Evolutionary conservation across 2,888 invertebrate genomes (phyloP), one percentile per base, ranked within the genome.

Genomic region (Aricia artaxerxes): DNA sequence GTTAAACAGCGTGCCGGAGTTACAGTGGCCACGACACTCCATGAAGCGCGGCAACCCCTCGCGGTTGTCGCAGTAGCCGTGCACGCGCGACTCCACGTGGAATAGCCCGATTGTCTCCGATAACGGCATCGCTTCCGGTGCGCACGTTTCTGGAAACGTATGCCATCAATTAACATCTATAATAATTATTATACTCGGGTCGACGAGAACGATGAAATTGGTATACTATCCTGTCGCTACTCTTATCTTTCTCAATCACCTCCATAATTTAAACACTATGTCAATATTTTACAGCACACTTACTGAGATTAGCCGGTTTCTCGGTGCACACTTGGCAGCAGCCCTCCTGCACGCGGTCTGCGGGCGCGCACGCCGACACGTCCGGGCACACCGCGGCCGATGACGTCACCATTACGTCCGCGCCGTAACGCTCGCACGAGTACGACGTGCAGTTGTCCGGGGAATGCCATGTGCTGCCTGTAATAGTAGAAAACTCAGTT

Each of bases 11-110:
- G 97, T 96, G 31, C 96, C 95, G 0, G 97, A 97, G 82, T 95
- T 91, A 85, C 97, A 97, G 16, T 91, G 86, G 0, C 97, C 97
- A 77, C 95, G 92, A 84, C 97, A 98, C 88, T 97, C 96, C 9
- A 95, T 96, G 85, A 97, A 95, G 5, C 95, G 96, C 4, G 84
- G 82, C 31, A 97, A 91, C 0, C 96, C 93, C 79, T 94, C 86
- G 40, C 90, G 87, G 90, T 97, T 98, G 81, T 91, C 89, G 88
- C 97, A 98, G 1, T 90, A 83, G 0, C 97, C 97, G 88, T 96
- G 96, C 13, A 85, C 83, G 0, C 87, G 87, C 64, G 92, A 85
- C 5, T 84, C 83, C 7, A 94, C 86, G 80, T 94, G 91, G 6
- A 97, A 87, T 81, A 97, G 85, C 0, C 96, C 96, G 78, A 96